These are phyloP conservation scores for Mactromeris polynyma DNA, from an alignment of 2,888 invertebrate species.

Conservation along the genomic window DNA sequence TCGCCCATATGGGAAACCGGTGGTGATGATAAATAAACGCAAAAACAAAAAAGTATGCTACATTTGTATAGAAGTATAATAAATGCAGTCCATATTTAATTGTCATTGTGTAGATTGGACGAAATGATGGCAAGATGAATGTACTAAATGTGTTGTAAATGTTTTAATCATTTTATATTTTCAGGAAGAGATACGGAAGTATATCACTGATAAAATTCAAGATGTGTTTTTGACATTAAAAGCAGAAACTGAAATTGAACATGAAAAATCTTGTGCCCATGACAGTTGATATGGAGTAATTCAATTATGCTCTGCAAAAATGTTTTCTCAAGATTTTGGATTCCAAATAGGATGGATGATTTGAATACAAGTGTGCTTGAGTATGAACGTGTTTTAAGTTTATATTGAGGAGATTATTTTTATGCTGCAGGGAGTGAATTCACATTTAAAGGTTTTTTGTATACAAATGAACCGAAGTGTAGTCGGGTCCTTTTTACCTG, in stretches of 20 bases:
- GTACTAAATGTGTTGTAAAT: no score
- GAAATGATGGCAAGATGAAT: neutral
- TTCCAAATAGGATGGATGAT: neutral
- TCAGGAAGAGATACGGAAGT: constrained; percentile 68
- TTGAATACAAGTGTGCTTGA: neutral
- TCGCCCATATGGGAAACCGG: no score
- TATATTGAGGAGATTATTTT: neutral
- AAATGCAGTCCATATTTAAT: no score
- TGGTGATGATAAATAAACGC: no score
- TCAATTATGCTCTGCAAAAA: neutral
- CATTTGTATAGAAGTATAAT: no score
- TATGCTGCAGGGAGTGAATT: no score
- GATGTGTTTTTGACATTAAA: constrained; percentile 62
- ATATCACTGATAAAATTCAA: constrained; percentile 70
- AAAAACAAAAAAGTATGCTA: no score
- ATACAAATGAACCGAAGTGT: no score
- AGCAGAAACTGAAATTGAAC: constrained; percentile 53
- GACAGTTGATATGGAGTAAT: neutral
- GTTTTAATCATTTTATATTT: neutral
- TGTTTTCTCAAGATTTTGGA: no score
- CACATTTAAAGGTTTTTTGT: no score
- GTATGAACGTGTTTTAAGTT: neutral
- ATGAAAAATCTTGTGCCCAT: neutral
- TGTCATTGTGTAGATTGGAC: neutral
- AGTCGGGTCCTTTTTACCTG: no score